Evolutionary conservation across 2,888 invertebrate species (phyloP).

Genomic region (Drosophila leonis): DNA sequence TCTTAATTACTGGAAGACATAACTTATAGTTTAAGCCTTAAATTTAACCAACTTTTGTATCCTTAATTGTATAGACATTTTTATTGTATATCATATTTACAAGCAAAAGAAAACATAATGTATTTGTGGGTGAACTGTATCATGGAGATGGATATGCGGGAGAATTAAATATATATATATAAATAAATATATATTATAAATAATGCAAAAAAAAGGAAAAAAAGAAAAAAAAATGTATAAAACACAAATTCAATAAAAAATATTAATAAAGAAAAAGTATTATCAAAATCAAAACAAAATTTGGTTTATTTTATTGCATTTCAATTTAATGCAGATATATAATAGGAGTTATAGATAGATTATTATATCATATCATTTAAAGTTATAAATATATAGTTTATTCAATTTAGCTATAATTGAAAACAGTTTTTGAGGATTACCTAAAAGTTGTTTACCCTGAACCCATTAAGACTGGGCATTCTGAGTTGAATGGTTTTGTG

Average conservation of each 20-base stretch:
- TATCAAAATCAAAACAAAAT: slow-evolving; percentile 50
- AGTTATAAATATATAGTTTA: too few relatives aligned
- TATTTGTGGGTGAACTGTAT: slow-evolving; percentile 74
- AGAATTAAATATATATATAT: slow-evolving; percentile 63
- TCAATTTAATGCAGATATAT: neutral
- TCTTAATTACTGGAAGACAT: slow-evolving; percentile 73
- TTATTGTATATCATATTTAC: slow-evolving; percentile 70
- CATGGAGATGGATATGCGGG: slow-evolving; percentile 76
- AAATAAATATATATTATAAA: slow-evolving; percentile 65
- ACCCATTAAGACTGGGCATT: too few relatives aligned
- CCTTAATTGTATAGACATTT: slow-evolving; percentile 77
- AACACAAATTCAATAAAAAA: slow-evolving; percentile 74
- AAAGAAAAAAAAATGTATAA: slow-evolving; percentile 64
- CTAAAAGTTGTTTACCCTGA: too few relatives aligned
- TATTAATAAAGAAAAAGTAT: slow-evolving; percentile 79
- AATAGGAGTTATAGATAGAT: neutral
- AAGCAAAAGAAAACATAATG: slow-evolving; percentile 57
- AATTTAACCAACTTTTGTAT: slow-evolving; percentile 75
- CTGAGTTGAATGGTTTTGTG: too few relatives aligned
- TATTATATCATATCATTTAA: neutral
- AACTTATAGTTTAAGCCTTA: slow-evolving; percentile 63
- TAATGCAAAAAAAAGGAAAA: slow-evolving; percentile 34
- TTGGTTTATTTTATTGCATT: neutral
- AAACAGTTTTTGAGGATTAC: too few relatives aligned
- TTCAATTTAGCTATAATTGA: neutral